These are phyloP conservation scores for Augochlora pura DNA, from an alignment of 1,140 invertebrate species.

Conservation along the genomic window DNA sequence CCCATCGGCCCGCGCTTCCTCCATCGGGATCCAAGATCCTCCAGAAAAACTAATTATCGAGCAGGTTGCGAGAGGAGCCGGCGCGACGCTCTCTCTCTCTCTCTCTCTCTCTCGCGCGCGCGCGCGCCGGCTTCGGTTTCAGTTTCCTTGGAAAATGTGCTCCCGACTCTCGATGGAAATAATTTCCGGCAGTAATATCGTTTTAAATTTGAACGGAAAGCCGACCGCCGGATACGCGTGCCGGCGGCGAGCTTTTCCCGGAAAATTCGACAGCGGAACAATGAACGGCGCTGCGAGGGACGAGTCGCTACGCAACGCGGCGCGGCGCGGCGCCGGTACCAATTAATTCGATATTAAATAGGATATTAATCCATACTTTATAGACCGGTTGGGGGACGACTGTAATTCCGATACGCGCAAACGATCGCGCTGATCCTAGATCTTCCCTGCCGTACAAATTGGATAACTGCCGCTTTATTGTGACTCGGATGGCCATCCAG, in stretches of 20 bases:
- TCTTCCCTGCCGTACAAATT: slow-evolving; percentile 26
- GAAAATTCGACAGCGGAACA: background rate
- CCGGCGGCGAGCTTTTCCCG: background rate
- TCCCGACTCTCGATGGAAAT: background rate
- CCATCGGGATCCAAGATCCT: background rate
- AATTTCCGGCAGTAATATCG: background rate
- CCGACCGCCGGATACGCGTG: no score
- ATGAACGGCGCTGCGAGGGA: background rate
- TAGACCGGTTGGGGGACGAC: background rate
- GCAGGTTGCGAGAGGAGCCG: background rate
- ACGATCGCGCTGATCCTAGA: background rate
- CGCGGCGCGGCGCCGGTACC: background rate
- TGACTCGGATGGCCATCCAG: background rate
- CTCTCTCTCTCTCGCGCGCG: no score
- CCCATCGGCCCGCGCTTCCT: no score
- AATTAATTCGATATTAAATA: slow-evolving; percentile 33
- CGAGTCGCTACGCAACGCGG: no score
- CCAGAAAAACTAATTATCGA: slow-evolving; percentile 24
- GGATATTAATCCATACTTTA: slow-evolving; percentile 9
- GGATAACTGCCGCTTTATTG: slow-evolving; percentile 18
- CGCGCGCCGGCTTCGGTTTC: background rate
- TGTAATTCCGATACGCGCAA: background rate
- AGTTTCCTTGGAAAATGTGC: background rate
- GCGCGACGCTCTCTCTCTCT: no score
- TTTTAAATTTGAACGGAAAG: background rate